Conservation (phyloP, 2,797 vertebrate species). For the Rhyacichthys aspro region DNA sequence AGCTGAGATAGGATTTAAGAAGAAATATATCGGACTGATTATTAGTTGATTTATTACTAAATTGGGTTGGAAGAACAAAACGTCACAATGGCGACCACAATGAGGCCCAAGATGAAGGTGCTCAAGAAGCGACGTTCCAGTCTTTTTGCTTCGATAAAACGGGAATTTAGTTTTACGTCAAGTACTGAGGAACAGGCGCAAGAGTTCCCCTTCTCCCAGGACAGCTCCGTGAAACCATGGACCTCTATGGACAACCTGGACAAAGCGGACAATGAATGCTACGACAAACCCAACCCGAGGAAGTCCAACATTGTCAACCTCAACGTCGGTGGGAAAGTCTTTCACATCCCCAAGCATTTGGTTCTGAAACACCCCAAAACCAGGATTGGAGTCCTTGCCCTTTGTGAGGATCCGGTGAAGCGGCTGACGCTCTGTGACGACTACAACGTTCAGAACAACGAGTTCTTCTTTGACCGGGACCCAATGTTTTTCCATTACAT, state of each 20-base stretch:
- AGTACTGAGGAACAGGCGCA: conserved; percentile 69
- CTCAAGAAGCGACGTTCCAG: conserved; percentile 79
- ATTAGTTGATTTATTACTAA: conserved; percentile 17
- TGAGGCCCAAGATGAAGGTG: conserved; percentile 71
- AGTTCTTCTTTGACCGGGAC: conserved; percentile 92
- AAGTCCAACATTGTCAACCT: conserved; percentile 80
- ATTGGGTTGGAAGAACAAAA: conserved; percentile 4
- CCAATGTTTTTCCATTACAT: conserved; percentile 89
- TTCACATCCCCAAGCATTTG: conserved; percentile 81
- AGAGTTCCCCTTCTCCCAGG: conserved; percentile 85
- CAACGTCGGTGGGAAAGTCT: conserved; percentile 86
- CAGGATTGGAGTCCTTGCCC: conserved; percentile 84
- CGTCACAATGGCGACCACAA: conserved; percentile 60
- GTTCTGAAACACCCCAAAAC: conserved; percentile 82
- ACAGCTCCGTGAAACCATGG: conserved; percentile 86
- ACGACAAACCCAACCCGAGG: conserved; percentile 19
- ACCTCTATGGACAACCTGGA: conserved; percentile 85
- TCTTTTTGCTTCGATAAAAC: conserved; percentile 83
- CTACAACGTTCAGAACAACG: conserved; percentile 85
- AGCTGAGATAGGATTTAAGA: conserved; percentile 31
- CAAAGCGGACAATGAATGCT: neutral
- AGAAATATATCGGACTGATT: conserved; percentile 14
- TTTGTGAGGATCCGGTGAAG: conserved; percentile 80
- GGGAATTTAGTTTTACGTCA: conserved; percentile 75
- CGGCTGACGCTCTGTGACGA: conserved; percentile 88